Evolutionary conservation across 1,140 invertebrate species (phyloP).

Genomic region (Rhopalosiphum padi): DNA sequence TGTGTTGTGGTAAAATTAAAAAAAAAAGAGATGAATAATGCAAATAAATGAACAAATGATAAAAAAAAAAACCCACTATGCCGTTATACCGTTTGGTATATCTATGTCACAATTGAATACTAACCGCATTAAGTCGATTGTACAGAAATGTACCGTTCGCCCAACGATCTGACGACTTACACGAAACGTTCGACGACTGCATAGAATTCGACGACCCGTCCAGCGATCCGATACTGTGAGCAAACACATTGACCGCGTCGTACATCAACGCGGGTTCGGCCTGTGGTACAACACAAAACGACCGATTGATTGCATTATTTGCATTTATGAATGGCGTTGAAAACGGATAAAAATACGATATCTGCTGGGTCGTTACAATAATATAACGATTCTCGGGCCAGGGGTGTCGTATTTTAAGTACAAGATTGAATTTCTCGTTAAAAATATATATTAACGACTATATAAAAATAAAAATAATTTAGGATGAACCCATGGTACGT

Average conservation of each 20-base stretch:
- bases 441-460: too few species aligned
- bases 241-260: constrained; percentile 89
- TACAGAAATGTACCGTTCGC: constrained; percentile 92
- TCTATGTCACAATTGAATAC: constrained; percentile 60
- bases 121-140: constrained; percentile 97
- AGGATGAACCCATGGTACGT: too few species aligned
- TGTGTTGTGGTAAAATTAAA: constrained; percentile 63
- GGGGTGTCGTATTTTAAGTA: too few species aligned
- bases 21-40: background rate
- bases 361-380: too few species aligned
- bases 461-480: too few species aligned
- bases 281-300: constrained; percentile 66
- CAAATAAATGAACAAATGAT: background rate
- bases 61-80: background rate
- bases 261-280: constrained; percentile 90
- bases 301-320: background rate
- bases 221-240: constrained; percentile 74
- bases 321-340: too few species aligned
- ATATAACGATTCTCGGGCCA: too few species aligned
- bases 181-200: constrained; percentile 82
- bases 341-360: too few species aligned
- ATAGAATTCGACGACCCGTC: background rate
- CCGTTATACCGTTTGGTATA: background rate
- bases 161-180: constrained; percentile 77
- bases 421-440: too few species aligned